A percentile compares a stretch with the other conserved stretches of the same genome.
Conservation (phyloP, 2,888 invertebrate species). For the Andrena minutula region DNA sequence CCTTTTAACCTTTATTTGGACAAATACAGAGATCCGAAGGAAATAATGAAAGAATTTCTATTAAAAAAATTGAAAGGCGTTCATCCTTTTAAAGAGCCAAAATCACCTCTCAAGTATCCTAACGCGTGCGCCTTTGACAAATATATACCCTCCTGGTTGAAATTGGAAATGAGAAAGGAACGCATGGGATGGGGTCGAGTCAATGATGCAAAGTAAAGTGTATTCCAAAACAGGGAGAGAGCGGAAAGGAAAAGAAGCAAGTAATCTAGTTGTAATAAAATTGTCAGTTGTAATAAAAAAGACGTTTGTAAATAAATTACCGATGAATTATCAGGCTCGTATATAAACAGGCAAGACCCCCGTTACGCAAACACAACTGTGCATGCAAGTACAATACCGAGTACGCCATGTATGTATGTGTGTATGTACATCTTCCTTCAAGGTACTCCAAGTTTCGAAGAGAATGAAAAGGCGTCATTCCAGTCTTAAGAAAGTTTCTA, state of each 20-base stretch:
- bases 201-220: conserved; percentile 86
- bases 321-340: neutral
- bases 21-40: conserved; percentile 95
- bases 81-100: conserved; percentile 92
- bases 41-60: conserved; percentile 95
- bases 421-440: too few relatives aligned
- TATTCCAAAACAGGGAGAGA: neutral
- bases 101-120: conserved; percentile 90
- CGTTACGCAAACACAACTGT: too few relatives aligned
- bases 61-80: conserved; percentile 91
- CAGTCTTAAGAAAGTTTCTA: conserved; percentile 84
- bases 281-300: neutral
- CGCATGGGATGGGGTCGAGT: conserved; percentile 91
- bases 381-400: too few relatives aligned
- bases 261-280: neutral
- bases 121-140: conserved; percentile 88
- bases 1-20: conserved; percentile 98
- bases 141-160: conserved; percentile 91
- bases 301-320: conserved; percentile 16
- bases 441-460: neutral
- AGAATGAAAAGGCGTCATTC: conserved; percentile 51
- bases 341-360: too few relatives aligned
- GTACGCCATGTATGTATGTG: too few relatives aligned
- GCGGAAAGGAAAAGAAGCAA: neutral
- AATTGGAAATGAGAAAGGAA: conserved; percentile 90